Base-by-base conservation (phyloP, 2,113 vertebrate species). In the Mesembrinibis cayennensis region DNA sequence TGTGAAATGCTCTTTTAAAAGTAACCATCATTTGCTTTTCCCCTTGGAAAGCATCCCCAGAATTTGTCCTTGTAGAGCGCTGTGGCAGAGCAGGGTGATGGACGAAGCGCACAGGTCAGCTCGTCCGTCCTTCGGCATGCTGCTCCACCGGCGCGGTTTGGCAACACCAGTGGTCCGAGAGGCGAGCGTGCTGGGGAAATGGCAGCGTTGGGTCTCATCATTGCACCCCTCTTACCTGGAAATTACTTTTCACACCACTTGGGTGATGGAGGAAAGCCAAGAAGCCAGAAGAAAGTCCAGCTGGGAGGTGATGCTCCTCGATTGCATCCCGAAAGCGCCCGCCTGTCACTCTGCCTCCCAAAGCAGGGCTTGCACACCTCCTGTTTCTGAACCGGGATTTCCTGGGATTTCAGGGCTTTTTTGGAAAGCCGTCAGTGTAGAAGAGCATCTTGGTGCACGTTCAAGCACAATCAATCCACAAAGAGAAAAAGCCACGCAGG, bases 111-210 rank as follows among this genome's bases (percentile, higher is more conserved):
- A 1, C 6, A 4, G 88, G 9, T 52, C 47, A 26, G 21, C 47
- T 55, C 7, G 1, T 20, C 15, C 12, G 9, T 55, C 61, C 62
- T 40, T 55, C 11, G 16, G 65, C 49, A 25, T 17, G 15, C 15
- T 53, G 53, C 38, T 42, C 76, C 49, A 11, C 19, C 11, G 9
- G 17, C 8, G 0, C 3, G 0, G 16, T 30, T 30, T 34, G 72
- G 71, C 77, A 82, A 1, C 2, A 0, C 18, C 71, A 3, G 7
- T 4, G 5, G 7, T 38, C 77, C 2, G 0, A 30, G 59, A 36
- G 21, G 44, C 6, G 4, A 69, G 65, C 3, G 1, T 73, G 38
- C 71, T 3, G 2, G 50, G 21, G 34, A n/a, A 5, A 8, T 1
- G 42, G 67, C 67, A 92, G 87, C 78, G 58, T 44, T 32, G 73